Evolutionary conservation across 2,113 vertebrate species (phyloP), one percentile per base, ranked within the genome.

Genomic region (Campylomormyrus numenius): DNA sequence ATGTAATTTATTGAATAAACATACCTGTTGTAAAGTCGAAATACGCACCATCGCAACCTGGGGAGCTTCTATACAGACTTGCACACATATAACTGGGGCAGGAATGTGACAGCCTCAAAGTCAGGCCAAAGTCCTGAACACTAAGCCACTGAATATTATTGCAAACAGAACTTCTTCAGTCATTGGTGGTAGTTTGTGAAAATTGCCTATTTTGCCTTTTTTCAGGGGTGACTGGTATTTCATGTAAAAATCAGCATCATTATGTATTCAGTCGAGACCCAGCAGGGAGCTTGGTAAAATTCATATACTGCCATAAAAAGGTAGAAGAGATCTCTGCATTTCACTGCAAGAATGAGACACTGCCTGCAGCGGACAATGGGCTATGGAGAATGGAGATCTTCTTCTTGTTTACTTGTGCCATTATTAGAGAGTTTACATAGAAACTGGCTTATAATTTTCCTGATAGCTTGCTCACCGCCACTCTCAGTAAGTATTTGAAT

Each of bases 171-270:
- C 11, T 17, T 87, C 50, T 39, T 53, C 6, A 52, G 49, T 39
- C 48, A n/a, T 87, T 53, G 49, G 53, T 52, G 5, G 84, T n/a
- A 50, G 1, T 31, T 52, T 35, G 50, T 87, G 48, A 87, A 53
- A 87, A 52, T 11, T 19, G 42, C 83, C 45, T 10, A 19, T 45
- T 45, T 39, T 53, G 49, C 85, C 19, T 53, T 35, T 17, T 35
- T 5, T 50, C 85, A 13, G 31, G 24, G 49, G 45, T 17, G 46
- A 50, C 49, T 87, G 46, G 24, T 31, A 15, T 87, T 48, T 27
- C 46, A 27, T 52, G 50, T 87, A 39, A 87, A 87, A 52, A 87
- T 87, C 46, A 48, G 80, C 80, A 87, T 87, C 48, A 87, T 56
- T 39, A 87, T 56, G 27, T 53, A 8, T 87, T 87, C 27, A 35